Evolutionary conservation across 2,888 invertebrate species (phyloP), one percentile per base, ranked within the genome.

Genomic region (Polydrusus cervinus): DNA sequence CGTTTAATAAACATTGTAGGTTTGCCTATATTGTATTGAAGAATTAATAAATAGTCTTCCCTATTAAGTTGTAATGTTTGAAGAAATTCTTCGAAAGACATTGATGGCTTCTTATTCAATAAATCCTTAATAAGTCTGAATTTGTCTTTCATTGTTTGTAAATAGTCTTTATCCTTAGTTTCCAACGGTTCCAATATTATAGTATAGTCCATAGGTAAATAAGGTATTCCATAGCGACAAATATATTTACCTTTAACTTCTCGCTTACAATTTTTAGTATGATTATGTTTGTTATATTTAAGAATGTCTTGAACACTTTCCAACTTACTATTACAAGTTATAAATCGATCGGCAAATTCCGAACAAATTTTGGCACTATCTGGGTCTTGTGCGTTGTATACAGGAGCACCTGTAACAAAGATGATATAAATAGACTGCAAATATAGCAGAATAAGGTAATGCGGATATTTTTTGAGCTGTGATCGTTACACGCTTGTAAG

Each of bases 1-100:
- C 74, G 25, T 65, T 74, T 71, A 25, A 74, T 38, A 57, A 71
- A 51, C 25, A 71, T 40, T 45, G 30, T 71, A 25, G 71, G 18
- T 45, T 64, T 74, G 30, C 20, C 13, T 11, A 74, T 68, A 14
- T 47, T 57, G 14, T 60, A 10, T 25, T 45, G 34, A 13, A 74
- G 55, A 13, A 68, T 43, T 25, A 11, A n/a, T 71, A 47, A 16
- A 53, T 71, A 71, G 13, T 62, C 14, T 34, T 65, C 40, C 49
- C 20, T 49, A 7, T 34, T 14, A 11, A 61, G n/a, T n/a, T 38
- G 13, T n/a, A 70, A 40, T 60, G n/a, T 6, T 14, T 60, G 14
- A 16, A 68, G 25, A 60, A 49, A 68, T 16, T 60, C 34, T 34
- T 49, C 45, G 38, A 68, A 68, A 7, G 25, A 30, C n/a, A 68